Conservation (phyloP, 2,797 vertebrate genomes). For the Periparus ater region DNA sequence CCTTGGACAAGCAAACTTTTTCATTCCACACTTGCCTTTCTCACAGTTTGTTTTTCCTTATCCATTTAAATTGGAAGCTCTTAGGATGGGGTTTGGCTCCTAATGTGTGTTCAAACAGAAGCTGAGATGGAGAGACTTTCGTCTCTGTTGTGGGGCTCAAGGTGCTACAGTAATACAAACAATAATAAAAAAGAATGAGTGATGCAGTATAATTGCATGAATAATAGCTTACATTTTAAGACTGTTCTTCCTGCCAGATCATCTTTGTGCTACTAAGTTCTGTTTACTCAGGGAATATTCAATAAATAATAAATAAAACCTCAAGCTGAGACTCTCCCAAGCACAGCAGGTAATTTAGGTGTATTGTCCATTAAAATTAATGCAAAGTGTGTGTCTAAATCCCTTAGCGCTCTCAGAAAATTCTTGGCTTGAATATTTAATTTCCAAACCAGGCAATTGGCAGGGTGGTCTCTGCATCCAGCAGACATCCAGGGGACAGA, state of each 20-base stretch:
- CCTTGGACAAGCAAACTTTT: neutral
- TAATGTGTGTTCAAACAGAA: slow-evolving; percentile 22
- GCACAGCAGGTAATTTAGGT: slow-evolving; percentile 43
- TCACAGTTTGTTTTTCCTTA: neutral
- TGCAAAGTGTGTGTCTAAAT: slow-evolving; percentile 27
- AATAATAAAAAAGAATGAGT: slow-evolving; percentile 17
- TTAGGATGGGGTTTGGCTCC: neutral
- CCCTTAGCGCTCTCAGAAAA: neutral
- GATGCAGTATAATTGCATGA: slow-evolving; percentile 36
- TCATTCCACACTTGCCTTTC: neutral
- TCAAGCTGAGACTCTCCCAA: slow-evolving; percentile 15
- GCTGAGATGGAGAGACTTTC: neutral
- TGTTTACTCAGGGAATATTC: slow-evolving; percentile 53
- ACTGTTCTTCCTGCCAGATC: neutral
- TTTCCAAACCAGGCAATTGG: neutral
- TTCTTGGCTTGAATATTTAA: neutral
- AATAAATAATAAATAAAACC: slow-evolving; percentile 69
- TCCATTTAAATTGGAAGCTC: slow-evolving; percentile 6
- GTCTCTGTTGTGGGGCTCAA: slow-evolving; percentile 4
- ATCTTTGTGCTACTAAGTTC: slow-evolving; percentile 41
- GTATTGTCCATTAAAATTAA: slow-evolving; percentile 45
- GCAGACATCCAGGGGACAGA: neutral
- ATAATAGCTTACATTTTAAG: slow-evolving; percentile 37
- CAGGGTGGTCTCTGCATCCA: neutral
- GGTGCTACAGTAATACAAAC: slow-evolving; percentile 52